Percentiles rank a stretch among this genome's conserved stretches.
Evolutionary conservation across 2,113 vertebrate species (phyloP).

Genomic region (chimpanzee (Pan troglodytes)): DNA sequence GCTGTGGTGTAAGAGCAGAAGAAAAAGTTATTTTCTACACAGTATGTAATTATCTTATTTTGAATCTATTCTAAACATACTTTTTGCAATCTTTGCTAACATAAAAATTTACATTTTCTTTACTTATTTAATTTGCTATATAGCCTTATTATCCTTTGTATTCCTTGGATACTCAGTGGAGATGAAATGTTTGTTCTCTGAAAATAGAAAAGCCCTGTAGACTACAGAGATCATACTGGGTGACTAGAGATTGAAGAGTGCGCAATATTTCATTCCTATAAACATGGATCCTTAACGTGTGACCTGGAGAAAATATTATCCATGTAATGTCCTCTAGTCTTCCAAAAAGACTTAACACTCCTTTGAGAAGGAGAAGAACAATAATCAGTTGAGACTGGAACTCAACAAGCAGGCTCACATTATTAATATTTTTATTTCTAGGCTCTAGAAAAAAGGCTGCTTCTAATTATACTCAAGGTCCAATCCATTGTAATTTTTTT

Average conservation of each 20-base stretch:
- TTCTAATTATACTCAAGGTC: background rate
- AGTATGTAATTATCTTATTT: background rate
- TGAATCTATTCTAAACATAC: background rate
- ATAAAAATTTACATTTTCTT: conserved; percentile 5
- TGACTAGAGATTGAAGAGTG: background rate
- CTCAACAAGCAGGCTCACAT: background rate
- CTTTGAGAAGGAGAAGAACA: background rate
- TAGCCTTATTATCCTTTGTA: background rate
- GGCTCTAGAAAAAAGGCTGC: background rate
- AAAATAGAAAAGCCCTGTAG: background rate
- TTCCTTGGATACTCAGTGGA: background rate
- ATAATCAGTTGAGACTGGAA: background rate
- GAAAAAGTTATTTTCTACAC: background rate
- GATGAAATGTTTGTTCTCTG: background rate
- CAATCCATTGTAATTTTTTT: background rate
- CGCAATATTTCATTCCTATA: background rate
- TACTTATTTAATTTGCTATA: background rate
- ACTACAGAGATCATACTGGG: background rate
- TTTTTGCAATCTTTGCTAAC: background rate
- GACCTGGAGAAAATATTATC: background rate
- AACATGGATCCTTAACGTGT: background rate
- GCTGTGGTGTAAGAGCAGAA: background rate
- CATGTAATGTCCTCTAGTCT: background rate
- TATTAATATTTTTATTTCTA: background rate
- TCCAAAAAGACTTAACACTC: background rate